phyloP scores from a whole-genome alignment of 2,797 vertebrate species.

The Cottoperca gobio region DNA sequence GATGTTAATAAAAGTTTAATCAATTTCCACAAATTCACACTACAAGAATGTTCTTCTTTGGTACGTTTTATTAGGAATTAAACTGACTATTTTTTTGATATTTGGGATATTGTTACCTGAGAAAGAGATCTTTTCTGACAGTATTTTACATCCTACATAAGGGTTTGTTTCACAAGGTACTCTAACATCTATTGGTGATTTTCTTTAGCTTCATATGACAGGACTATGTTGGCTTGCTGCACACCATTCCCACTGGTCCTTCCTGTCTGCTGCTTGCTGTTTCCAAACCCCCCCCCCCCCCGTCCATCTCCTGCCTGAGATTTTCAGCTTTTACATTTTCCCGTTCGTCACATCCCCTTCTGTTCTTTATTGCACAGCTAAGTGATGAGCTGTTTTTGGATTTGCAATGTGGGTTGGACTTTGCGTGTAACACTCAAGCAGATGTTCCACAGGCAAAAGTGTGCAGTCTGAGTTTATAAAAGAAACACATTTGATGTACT shows the following conservation, averaged over 20 bases:
- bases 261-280: not conserved
- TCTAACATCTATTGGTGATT: not conserved
- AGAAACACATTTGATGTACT: slow-evolving; percentile 11
- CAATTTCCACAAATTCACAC: slow-evolving; percentile 19
- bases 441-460: slow-evolving; percentile 28
- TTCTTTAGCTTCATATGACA: slow-evolving; percentile 28
- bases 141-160: not conserved
- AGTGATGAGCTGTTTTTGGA: slow-evolving; percentile 57
- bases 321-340: slow-evolving; percentile 46
- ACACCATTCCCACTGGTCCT: slow-evolving; percentile 2
- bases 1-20: slow-evolving; percentile 32
- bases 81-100: slow-evolving; percentile 6
- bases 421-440: slow-evolving; percentile 24
- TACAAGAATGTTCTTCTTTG: slow-evolving; percentile 15
- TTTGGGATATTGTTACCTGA: not conserved
- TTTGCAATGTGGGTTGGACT: slow-evolving; percentile 48
- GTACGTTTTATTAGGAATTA: not conserved
- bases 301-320: slow-evolving; percentile 38
- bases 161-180: not conserved
- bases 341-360: slow-evolving; percentile 38
- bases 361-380: slow-evolving; percentile 59
- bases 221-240: not conserved
- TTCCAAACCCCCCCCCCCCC: slow-evolving; percentile 14
- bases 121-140: not conserved
- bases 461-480: slow-evolving; percentile 18